These are phyloP conservation scores for Trichonephila clavipes DNA, from an alignment of 1,140 invertebrate genomes.

Conservation along the genomic window DNA sequence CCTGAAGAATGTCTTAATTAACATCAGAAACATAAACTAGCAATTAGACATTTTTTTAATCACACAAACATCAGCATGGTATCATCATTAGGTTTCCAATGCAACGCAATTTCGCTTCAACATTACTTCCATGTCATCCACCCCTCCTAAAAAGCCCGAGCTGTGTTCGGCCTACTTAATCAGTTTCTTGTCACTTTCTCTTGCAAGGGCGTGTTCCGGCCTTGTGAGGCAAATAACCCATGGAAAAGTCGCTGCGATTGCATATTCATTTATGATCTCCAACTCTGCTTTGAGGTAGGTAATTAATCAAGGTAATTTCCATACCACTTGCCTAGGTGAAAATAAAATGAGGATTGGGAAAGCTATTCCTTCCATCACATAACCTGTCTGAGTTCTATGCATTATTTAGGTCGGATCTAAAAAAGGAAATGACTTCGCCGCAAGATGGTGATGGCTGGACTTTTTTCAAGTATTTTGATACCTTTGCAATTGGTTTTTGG, in stretches of 20 bases:
- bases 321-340: conserved; percentile 30
- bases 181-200: conserved; percentile 59
- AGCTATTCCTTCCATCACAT: background rate
- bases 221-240: conserved; percentile 40
- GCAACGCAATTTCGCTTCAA: background rate
- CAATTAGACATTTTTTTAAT: background rate
- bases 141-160: background rate
- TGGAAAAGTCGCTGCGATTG: background rate
- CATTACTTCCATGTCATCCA: conserved; percentile 15
- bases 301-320: conserved; percentile 45
- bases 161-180: conserved; percentile 11
- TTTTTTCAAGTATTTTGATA: background rate
- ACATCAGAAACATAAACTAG: background rate
- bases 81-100: background rate
- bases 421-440: background rate
- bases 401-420: conserved; percentile 30
- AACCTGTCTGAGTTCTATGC: conserved; percentile 31
- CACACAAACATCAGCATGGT: background rate
- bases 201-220: conserved; percentile 28
- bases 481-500: background rate
- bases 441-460: background rate
- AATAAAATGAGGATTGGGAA: conserved; percentile 43
- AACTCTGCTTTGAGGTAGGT: background rate
- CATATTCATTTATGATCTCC: background rate
- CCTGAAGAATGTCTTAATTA: background rate